Conservation (phyloP, 2,888 invertebrate genomes). For the Halictus ligatus region DNA sequence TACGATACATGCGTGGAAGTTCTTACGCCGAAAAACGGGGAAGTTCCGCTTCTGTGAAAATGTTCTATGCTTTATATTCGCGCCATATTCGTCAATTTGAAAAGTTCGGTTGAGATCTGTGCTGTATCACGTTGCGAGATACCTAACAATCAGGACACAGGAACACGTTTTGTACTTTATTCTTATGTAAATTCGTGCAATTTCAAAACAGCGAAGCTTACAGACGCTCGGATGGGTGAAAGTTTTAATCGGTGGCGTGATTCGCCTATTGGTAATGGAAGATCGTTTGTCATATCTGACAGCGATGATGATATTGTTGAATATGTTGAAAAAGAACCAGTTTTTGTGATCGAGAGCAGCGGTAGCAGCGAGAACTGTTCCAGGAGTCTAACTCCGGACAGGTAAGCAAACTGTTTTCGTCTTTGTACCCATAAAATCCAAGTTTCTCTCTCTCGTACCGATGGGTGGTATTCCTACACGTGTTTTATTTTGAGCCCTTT, state of each 20-base stretch:
- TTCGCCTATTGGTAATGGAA: neutral
- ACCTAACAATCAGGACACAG: neutral
- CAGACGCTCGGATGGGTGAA: conserved; percentile 29
- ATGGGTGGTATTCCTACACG: neutral
- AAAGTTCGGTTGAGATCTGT: conserved; percentile 28
- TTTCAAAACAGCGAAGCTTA: neutral
- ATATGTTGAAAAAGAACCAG: neutral
- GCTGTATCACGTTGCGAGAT: neutral
- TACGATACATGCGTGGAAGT: neutral
- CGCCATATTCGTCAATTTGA: conserved; percentile 25
- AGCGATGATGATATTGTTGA: conserved; percentile 57
- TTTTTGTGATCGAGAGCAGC: conserved; percentile 47
- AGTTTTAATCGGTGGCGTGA: conserved; percentile 42
- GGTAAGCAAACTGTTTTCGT: conserved; percentile 24
- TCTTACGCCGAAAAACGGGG: neutral
- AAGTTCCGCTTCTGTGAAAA: neutral
- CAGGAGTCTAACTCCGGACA: neutral
- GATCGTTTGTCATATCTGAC: conserved; percentile 59
- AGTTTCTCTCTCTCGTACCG: neutral
- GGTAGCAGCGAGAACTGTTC: conserved; percentile 15
- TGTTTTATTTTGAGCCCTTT: neutral
- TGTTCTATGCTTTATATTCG: conserved; percentile 4
- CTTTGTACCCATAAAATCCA: neutral
- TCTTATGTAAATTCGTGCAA: neutral
- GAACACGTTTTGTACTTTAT: neutral